These are phyloP conservation scores for Eulacestoma nigropectus DNA, from an alignment of 2,113 vertebrate species.

Conservation along the genomic window DNA sequence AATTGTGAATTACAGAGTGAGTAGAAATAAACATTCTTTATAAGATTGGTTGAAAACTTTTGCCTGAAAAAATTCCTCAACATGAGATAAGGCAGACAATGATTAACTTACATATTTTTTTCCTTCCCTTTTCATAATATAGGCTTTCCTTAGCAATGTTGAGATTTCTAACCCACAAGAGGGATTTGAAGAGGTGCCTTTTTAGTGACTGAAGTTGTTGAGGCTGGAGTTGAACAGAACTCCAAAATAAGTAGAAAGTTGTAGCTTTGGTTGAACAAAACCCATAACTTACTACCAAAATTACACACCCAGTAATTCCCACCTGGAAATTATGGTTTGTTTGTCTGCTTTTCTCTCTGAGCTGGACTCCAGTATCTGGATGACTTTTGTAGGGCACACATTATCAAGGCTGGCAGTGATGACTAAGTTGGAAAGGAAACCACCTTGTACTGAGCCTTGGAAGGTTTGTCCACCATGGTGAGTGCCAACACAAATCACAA, in stretches of 20 bases:
- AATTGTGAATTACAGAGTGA: background rate
- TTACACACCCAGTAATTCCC: background rate
- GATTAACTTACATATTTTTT: background rate
- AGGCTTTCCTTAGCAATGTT: background rate
- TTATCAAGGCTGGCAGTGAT: background rate
- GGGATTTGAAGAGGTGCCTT: background rate
- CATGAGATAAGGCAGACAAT: background rate
- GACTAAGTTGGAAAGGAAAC: background rate
- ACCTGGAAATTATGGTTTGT: background rate
- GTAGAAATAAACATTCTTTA: background rate
- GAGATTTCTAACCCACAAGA: background rate
- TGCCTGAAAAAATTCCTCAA: background rate
- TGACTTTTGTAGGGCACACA: background rate
- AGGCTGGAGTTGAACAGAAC: background rate
- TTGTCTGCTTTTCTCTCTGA: background rate
- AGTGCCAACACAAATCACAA: background rate
- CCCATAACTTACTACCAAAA: background rate
- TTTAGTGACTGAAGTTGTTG: background rate
- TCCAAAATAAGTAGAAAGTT: background rate
- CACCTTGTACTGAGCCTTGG: background rate
- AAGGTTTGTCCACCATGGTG: background rate
- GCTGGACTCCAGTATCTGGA: background rate
- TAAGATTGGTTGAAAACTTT: background rate
- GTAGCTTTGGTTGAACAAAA: background rate
- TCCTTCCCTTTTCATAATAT: background rate